Base-by-base conservation (phyloP, 2,888 invertebrate genomes). In the Lasioglossum marginatum region DNA sequence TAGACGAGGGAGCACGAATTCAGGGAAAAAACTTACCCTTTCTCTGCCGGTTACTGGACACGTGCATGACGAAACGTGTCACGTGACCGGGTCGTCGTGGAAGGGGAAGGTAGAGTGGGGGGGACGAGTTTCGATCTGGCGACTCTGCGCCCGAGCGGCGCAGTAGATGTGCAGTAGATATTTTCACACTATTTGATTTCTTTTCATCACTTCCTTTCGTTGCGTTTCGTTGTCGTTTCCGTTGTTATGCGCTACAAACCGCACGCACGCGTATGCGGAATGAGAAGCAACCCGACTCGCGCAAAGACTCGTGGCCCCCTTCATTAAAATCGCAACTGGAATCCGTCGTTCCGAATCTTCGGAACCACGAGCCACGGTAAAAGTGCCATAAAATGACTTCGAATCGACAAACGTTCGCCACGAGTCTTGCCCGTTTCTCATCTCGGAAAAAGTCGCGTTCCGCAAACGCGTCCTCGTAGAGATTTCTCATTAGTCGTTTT, bases 81-180 rank as follows among this genome's bases (percentile, higher is more conserved):
- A 45, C 45, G 45, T 45, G 45, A 45, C 45, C 3, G 16, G 45
- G 45, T 4, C 45, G 45, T 4, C 45, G 14, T 4, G 4, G 45
- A 45, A 45, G 16, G 45, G 45, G 45, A 45, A 16, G 45, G 0
- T 45, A 45, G 4, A 45, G 45, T 43, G 45, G 12, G 45, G 45
- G 45, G 4, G 14, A 14, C 2, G 4, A 16, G 4, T 4, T 4
- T 45, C 14, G 45, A 16, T 45, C 45, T 45, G 45, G 16, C 45
- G 45, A 45, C 45, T 45, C 16, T 19, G 37, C 82, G 89, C 89
- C 82, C 89, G 87, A 72, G 23, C 87, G 89, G 84, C 85, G 87
- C 89, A 85, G 86, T 89, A 80, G 40, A 48, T 80, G 77, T 89
- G 82, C 85, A 37, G 91, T 91, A 92, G 90, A 82, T 74, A 70